Conservation (phyloP, 1,140 invertebrate genomes). For the Whitmania pigra region DNA sequence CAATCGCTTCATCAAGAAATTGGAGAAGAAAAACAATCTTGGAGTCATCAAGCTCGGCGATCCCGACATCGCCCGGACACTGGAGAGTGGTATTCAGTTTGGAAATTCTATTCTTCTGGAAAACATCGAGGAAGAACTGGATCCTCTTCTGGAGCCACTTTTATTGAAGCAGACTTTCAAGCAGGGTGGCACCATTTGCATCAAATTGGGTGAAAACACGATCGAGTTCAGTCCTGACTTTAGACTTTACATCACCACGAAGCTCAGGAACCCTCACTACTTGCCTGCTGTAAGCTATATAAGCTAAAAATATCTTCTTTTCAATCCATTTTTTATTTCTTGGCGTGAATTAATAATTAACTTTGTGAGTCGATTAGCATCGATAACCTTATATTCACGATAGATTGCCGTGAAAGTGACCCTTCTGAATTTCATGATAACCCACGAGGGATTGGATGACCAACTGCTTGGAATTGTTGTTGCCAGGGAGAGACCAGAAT, state of each 20-base stretch:
- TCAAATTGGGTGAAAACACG: constrained; percentile 68
- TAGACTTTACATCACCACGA: constrained; percentile 84
- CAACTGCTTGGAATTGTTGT: constrained; percentile 79
- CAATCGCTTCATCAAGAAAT: constrained; percentile 45
- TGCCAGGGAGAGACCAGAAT: constrained; percentile 70
- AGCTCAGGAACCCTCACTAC: constrained; percentile 80
- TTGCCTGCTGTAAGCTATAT: constrained; percentile 59
- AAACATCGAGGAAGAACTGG: constrained; percentile 74
- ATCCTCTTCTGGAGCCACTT: constrained; percentile 73
- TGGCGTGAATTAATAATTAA: neutral
- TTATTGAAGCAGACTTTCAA: constrained; percentile 76
- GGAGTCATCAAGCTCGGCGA: constrained; percentile 67
- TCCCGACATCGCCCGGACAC: constrained; percentile 63
- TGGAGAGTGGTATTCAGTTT: constrained; percentile 74
- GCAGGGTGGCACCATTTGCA: constrained; percentile 65
- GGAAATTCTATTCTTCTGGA: constrained; percentile 59
- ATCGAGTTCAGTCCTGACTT: constrained; percentile 78
- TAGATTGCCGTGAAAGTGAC: constrained; percentile 49
- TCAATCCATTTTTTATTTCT: no score
- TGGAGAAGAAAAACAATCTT: constrained; percentile 62
- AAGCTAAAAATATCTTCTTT: constrained; percentile 54
- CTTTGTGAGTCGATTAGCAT: neutral
- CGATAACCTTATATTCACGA: neutral
- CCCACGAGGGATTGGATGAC: constrained; percentile 71
- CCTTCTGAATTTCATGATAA: constrained; percentile 84